A percentile compares a stretch with the other conserved stretches of the same genome.
phyloP scores from a whole-genome alignment of 2,113 vertebrate genomes.

The Clinocottus analis region DNA sequence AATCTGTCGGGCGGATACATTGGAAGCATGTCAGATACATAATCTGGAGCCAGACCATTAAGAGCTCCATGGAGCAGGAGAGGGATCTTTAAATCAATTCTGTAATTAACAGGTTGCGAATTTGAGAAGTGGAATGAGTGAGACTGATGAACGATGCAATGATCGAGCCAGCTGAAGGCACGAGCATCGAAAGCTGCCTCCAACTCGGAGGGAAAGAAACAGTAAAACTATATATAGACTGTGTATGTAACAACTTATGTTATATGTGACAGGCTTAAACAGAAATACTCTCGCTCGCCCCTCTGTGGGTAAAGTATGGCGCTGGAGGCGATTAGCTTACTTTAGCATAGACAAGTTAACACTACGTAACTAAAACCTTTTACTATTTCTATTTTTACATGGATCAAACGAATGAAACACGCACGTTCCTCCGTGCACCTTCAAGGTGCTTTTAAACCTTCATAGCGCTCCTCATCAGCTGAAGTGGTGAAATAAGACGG shows the following conservation, averaged over 20 bases:
- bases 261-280: not conserved
- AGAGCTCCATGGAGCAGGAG: slow-evolving; percentile 34
- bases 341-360: not conserved
- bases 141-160: not conserved
- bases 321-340: not conserved
- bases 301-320: not conserved
- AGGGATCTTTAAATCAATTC: slow-evolving; percentile 24
- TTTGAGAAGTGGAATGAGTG: not conserved
- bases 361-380: not conserved
- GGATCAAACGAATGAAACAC: not conserved
- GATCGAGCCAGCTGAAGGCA: not conserved
- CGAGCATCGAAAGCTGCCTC: not conserved
- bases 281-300: not conserved
- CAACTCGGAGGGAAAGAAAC: not conserved
- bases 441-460: not conserved
- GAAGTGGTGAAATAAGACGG: not conserved
- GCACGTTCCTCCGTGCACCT: not conserved
- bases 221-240: not conserved
- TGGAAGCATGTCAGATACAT: slow-evolving; percentile 51
- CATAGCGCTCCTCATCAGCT: not conserved
- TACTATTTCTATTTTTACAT: not conserved
- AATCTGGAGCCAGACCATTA: slow-evolving; percentile 42
- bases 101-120: slow-evolving; percentile 13
- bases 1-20: slow-evolving; percentile 58
- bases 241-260: not conserved